These are phyloP conservation scores for Felis chaus DNA, from an alignment of 2,113 vertebrate genomes.

Conservation along the genomic window DNA sequence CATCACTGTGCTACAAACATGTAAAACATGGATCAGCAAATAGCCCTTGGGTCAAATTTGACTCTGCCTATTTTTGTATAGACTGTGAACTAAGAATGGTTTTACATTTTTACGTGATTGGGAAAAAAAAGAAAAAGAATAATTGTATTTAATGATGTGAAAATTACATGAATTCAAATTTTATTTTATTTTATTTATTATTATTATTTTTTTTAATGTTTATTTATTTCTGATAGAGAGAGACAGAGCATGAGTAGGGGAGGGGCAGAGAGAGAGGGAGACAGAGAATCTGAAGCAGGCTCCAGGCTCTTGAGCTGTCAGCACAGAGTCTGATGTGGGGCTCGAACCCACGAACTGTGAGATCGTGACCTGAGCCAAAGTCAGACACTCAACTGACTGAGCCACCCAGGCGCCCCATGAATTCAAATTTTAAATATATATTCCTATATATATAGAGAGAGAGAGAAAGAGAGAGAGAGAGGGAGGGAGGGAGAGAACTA, in stretches of 20 bases:
- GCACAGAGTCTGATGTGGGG: no score
- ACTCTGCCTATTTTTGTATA: not conserved
- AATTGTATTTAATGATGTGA: not conserved
- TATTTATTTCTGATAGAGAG: no score
- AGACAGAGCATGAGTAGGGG: no score
- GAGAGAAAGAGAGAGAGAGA: no score
- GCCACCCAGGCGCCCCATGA: not conserved
- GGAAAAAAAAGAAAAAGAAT: not conserved
- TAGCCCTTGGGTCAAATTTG: not conserved
- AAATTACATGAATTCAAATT: slow-evolving; percentile 12
- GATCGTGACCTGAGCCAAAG: no score
- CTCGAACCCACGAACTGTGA: no score
- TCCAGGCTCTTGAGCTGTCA: no score
- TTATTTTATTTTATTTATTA: not conserved
- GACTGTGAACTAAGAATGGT: not conserved
- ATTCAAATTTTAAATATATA: not conserved
- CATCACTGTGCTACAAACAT: not conserved
- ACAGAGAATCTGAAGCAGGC: no score
- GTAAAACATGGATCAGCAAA: not conserved
- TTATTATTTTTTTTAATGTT: no score
- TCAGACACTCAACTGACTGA: no score
- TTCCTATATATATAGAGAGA: no score
- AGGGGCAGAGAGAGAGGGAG: no score
- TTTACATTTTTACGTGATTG: slow-evolving; percentile 16
- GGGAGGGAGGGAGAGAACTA: not conserved